A percentile compares a stretch with the other conserved stretches of the same genome.
phyloP scores from a whole-genome alignment of 2,113 vertebrate species.

The Anoplopoma fimbria region DNA sequence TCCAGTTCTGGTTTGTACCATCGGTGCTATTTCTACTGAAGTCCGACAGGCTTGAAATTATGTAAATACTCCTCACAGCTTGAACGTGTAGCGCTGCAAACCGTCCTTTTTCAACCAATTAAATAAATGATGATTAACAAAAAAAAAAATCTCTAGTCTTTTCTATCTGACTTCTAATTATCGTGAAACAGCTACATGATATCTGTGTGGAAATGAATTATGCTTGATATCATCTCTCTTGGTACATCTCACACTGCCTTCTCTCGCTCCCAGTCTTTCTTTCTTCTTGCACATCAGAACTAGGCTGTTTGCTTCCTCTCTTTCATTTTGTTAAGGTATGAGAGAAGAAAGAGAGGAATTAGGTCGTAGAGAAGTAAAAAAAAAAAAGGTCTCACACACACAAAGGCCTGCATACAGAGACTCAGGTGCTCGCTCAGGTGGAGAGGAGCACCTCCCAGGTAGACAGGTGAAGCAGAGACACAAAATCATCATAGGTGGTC shows the following conservation, averaged over 20 bases:
- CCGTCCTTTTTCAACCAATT: constrained; percentile 67
- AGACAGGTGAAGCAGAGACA: constrained; percentile 49
- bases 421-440: constrained; percentile 44
- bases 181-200: constrained; percentile 42
- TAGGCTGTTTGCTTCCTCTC: not conserved
- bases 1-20: constrained; percentile 47
- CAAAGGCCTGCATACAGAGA: constrained; percentile 54
- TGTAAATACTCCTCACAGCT: constrained; percentile 76
- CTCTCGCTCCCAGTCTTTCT: constrained; percentile 6
- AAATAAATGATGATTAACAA: constrained; percentile 72
- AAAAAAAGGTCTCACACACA: not conserved
- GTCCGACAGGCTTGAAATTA: constrained; percentile 53
- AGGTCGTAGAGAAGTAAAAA: not conserved
- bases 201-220: constrained; percentile 60
- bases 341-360: not conserved
- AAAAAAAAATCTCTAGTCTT: constrained; percentile 51
- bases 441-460: constrained; percentile 39
- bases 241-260: constrained; percentile 10
- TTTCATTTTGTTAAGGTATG: not conserved
- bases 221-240: constrained; percentile 44
- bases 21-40: constrained; percentile 67
- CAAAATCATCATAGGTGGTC: constrained; percentile 45
- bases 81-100: constrained; percentile 67
- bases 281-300: constrained; percentile 27
- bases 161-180: constrained; percentile 59